A percentile compares a stretch with the other conserved stretches of the same genome.
Conservation (phyloP, 1,140 invertebrate genomes). For the Limonius californicus region DNA sequence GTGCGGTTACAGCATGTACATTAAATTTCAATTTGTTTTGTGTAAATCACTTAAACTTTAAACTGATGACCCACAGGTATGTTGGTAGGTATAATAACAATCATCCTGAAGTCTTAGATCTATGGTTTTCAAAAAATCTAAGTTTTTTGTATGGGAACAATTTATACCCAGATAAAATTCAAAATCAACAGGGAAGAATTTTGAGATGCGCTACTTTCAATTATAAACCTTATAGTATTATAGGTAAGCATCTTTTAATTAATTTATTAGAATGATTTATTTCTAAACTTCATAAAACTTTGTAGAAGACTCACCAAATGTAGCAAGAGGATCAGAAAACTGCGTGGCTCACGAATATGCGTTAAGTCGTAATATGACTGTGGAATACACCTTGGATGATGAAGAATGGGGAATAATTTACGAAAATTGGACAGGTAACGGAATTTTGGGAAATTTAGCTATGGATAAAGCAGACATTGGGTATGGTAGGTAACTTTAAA, state of each 20-base stretch:
- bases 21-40: not conserved
- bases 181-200: conserved; percentile 31
- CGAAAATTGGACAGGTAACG: conserved; percentile 55
- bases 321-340: conserved; percentile 47
- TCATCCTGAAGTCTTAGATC: conserved; percentile 26
- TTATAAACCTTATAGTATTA: conserved; percentile 36
- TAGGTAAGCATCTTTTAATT: conserved; percentile 26
- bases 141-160: conserved; percentile 27
- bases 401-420: conserved; percentile 57
- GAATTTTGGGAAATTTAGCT: conserved; percentile 55
- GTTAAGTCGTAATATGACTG: conserved; percentile 51
- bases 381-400: conserved; percentile 51
- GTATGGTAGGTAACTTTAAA: conserved; percentile 46
- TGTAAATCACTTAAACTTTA: not conserved
- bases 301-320: conserved; percentile 13
- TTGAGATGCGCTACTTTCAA: conserved; percentile 31
- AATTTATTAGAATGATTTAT: too few species aligned
- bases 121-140: conserved; percentile 33
- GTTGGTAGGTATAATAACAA: conserved; percentile 23
- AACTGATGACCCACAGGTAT: conserved; percentile 36
- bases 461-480: conserved; percentile 57
- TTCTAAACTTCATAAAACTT: too few species aligned
- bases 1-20: too few species aligned
- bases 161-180: conserved; percentile 38
- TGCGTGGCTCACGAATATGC: conserved; percentile 42